phyloP scores from a whole-genome alignment of 2,113 vertebrate genomes.

The Megaptera novaeangliae region DNA sequence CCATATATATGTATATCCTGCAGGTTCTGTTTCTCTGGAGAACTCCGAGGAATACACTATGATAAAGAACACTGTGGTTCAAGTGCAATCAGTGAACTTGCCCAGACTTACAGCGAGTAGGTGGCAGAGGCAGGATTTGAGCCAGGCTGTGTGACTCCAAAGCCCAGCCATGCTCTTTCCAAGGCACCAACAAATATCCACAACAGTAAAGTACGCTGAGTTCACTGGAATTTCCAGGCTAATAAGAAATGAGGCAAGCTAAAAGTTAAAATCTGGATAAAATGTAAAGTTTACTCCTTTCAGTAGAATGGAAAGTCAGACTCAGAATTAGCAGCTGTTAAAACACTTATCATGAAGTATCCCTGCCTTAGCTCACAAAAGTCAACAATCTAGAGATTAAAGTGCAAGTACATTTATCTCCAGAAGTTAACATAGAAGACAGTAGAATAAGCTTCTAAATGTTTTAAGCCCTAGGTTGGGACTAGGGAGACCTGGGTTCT shows the following conservation, averaged over 20 bases:
- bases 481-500: background rate
- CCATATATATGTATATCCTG: background rate
- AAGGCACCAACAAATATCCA: background rate
- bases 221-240: slow-evolving; percentile 17
- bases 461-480: background rate
- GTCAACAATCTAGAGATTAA: background rate
- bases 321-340: slow-evolving; percentile 1
- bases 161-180: background rate
- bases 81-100: background rate
- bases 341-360: background rate
- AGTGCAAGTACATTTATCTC: background rate
- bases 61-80: background rate
- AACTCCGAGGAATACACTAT: background rate
- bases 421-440: background rate
- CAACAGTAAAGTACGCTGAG: background rate
- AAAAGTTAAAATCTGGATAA: slow-evolving; percentile 26
- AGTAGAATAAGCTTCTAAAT: background rate
- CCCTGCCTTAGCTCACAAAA: background rate
- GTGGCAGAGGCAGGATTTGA: background rate
- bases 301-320: slow-evolving; percentile 43
- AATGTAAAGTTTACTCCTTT: background rate
- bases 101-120: background rate
- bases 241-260: slow-evolving; percentile 21
- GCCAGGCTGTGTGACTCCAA: background rate
- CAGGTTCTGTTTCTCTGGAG: background rate